Conservation (phyloP, 1,140 invertebrate species). For the Stegodyphus dumicola region DNA sequence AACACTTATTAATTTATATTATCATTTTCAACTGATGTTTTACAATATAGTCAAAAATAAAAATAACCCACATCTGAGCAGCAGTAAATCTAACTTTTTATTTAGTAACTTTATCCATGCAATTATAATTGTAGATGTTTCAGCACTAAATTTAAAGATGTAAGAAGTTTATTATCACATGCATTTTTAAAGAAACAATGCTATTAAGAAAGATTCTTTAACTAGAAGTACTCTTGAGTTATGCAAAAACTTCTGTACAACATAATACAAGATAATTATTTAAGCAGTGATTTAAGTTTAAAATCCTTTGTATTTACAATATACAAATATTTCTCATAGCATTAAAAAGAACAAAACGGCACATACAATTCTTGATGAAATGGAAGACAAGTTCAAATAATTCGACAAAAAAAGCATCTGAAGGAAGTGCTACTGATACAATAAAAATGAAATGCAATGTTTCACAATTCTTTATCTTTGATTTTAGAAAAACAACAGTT, state of each 20-base stretch:
- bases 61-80: conserved; percentile 16
- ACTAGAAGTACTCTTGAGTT: conserved; percentile 17
- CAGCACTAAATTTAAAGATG: conserved; percentile 30
- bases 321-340: conserved; percentile 21
- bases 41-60: neutral
- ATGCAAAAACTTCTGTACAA: conserved; percentile 43
- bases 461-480: too few species aligned
- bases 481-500: too few species aligned
- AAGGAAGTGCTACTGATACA: too few species aligned
- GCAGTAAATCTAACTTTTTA: conserved; percentile 41
- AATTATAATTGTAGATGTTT: conserved; percentile 26
- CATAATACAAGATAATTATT: conserved; percentile 22
- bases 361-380: conserved; percentile 9
- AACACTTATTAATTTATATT: too few species aligned
- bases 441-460: too few species aligned
- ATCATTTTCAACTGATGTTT: too few species aligned
- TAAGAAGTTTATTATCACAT: neutral
- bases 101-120: conserved; percentile 56
- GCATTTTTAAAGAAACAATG: conserved; percentile 17
- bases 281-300: conserved; percentile 43
- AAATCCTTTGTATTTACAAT: conserved; percentile 57
- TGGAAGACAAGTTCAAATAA: conserved; percentile 45
- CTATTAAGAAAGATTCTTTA: conserved; percentile 11
- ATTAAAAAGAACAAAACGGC: conserved; percentile 29
- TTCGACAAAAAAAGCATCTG: too few species aligned